Conservation (phyloP, 2,113 vertebrate genomes). For the Corythaeola cristata region DNA sequence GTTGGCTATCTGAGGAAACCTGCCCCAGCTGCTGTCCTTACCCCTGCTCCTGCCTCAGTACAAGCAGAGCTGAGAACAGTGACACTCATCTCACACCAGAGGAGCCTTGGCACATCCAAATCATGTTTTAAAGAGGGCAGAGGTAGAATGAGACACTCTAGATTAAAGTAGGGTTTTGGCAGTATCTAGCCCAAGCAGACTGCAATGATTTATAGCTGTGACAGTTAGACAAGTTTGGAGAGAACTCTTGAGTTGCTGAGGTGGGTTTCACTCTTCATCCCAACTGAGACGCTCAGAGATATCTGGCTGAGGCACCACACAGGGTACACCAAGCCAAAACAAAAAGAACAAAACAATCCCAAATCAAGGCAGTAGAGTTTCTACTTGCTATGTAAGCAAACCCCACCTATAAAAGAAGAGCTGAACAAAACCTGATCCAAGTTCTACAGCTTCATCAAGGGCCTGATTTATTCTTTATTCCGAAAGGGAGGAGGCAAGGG, state of each 20-base stretch:
- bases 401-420: not conserved
- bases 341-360: not conserved
- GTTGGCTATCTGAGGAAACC: not conserved
- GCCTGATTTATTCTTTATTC: not conserved
- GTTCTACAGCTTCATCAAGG: not conserved
- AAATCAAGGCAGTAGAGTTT: no score
- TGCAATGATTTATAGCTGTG: not conserved
- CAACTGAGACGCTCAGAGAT: not conserved
- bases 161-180: not conserved
- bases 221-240: not conserved
- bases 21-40: not conserved
- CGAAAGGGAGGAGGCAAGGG: not conserved
- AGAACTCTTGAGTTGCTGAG: not conserved
- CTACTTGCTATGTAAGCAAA: not conserved
- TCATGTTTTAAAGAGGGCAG: rapidly evolving
- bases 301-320: not conserved
- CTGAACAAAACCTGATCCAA: not conserved
- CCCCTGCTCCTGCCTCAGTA: not conserved
- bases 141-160: not conserved
- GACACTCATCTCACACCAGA: not conserved
- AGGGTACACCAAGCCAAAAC: not conserved
- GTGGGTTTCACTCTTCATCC: not conserved
- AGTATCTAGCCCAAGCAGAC: not conserved
- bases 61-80: not conserved
- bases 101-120: not conserved